Conservation (phyloP, 2,888 invertebrate genomes). For the Drosophila emarginata region DNA sequence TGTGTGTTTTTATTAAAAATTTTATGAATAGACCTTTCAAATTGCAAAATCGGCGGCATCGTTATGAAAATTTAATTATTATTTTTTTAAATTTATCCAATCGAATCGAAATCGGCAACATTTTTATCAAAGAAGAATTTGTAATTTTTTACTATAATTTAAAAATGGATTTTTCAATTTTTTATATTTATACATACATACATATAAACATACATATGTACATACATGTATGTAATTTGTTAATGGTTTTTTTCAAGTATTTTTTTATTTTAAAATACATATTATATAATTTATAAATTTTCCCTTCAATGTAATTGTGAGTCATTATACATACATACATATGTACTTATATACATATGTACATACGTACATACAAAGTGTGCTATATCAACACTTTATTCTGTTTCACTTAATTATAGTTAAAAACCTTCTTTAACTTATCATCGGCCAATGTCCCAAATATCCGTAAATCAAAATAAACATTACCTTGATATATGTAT, state of each 20-base stretch:
- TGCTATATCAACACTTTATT: background rate
- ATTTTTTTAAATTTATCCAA: no score
- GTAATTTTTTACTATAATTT: no score
- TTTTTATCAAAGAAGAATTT: no score
- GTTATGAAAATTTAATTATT: no score
- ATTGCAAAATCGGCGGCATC: no score
- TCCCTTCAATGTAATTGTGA: background rate
- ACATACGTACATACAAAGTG: no score
- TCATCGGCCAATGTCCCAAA: constrained; percentile 42
- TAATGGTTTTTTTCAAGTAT: no score
- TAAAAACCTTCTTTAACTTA: background rate
- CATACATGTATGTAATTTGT: background rate
- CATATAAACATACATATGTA: background rate
- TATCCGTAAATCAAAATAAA: constrained; percentile 39
- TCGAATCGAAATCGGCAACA: no score
- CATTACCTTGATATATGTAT: constrained; percentile 25
- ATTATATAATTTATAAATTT: background rate
- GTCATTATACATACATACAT: background rate
- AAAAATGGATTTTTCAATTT: no score
- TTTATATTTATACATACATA: constrained; percentile 9
- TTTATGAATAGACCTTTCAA: no score
- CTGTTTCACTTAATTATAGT: background rate
- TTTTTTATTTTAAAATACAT: no score
- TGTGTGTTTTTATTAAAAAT: no score
- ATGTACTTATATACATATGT: background rate